Percentiles rank a stretch among this genome's conserved stretches.
Evolutionary conservation across 2,113 vertebrate species (phyloP).

Genomic region (Mus pahari): DNA sequence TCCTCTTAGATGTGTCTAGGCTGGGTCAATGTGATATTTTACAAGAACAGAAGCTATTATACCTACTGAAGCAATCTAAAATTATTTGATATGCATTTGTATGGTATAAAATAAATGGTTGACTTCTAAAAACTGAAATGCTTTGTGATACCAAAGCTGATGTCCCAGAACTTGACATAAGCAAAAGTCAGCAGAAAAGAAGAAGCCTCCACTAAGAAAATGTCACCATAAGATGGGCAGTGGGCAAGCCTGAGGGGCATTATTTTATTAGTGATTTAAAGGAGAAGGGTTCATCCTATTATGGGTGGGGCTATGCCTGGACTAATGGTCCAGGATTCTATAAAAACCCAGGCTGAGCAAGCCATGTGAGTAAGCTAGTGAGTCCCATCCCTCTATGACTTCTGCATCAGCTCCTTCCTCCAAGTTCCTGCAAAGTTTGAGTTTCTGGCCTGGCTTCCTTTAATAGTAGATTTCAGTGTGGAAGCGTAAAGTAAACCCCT

Average conservation of each 20-base stretch:
- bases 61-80: neutral
- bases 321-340: neutral
- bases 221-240: neutral
- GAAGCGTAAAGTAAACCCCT: neutral
- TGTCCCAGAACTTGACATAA: neutral
- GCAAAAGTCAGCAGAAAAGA: neutral
- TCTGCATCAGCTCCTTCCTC: neutral
- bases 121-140: neutral
- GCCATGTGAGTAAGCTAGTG: neutral
- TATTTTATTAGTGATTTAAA: neutral
- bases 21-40: neutral
- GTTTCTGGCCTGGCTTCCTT: neutral
- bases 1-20: neutral
- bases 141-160: neutral
- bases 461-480: neutral
- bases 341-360: neutral
- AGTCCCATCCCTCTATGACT: neutral
- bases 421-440: neutral
- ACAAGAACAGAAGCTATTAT: neutral
- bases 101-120: neutral
- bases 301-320: too few species aligned
- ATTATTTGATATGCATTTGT: neutral
- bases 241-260: neutral
- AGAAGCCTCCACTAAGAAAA: neutral
- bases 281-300: too few species aligned